phyloP scores from a whole-genome alignment of 2,113 vertebrate species.

The Halcyon senegalensis region DNA sequence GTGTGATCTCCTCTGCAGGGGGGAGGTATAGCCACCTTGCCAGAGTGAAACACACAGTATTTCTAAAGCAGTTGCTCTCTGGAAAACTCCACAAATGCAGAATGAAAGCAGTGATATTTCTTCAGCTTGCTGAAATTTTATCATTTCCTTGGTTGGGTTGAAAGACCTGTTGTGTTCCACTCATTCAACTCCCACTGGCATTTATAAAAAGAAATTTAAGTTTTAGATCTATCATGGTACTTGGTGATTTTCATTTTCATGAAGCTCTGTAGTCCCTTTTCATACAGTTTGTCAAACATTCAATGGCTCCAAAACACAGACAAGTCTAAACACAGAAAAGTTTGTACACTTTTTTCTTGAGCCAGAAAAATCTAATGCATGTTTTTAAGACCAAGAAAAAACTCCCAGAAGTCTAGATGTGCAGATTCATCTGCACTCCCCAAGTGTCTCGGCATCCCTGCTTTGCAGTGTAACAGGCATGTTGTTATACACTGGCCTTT shows the following conservation, averaged over 20 bases:
- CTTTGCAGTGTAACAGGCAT: neutral
- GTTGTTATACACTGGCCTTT: neutral
- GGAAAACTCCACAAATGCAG: neutral
- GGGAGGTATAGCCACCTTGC: neutral
- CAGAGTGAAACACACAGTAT: neutral
- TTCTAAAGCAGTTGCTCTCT: neutral
- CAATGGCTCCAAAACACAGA: neutral
- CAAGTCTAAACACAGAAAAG: neutral
- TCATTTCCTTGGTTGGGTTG: neutral
- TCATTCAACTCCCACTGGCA: neutral
- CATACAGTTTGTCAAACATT: neutral
- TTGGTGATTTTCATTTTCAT: neutral
- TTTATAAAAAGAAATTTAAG: neutral
- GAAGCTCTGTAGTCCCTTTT: neutral
- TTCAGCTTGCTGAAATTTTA: neutral
- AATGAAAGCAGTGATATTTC: neutral
- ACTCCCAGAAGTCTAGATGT: accelerated
- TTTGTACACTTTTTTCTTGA: neutral
- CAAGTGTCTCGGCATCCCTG: accelerated
- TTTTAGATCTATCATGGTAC: neutral
- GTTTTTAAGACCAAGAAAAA: neutral
- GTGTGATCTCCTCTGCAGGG: neutral
- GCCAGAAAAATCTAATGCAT: neutral
- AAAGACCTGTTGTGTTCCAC: neutral
- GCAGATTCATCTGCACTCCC: neutral